Base-by-base conservation (phyloP, 2,797 vertebrate species). In the Acipenser ruthenus region DNA sequence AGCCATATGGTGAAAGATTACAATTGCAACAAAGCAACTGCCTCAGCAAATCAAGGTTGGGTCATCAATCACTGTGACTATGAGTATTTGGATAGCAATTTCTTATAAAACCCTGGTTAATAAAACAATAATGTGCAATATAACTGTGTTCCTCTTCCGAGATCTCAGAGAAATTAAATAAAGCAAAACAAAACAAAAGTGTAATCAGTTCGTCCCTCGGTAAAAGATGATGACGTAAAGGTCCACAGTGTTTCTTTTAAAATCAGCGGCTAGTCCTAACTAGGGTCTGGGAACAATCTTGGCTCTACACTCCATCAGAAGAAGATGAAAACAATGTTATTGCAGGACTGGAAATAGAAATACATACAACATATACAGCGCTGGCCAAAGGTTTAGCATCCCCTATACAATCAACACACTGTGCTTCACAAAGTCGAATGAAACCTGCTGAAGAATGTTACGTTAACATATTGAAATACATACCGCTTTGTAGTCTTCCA, bases 1-100 rank as follows among this genome's bases (percentile, higher is more conserved):
- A 88, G 89, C 89, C 90, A 90, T 90, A 88, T 91, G 89, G 82
- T 87, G 84, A 84, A 91, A 87, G 90, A 90, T 89, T 90, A 91
- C 86, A 84, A 62, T 74, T 72, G 87, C 83, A 88, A 89, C 87
- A 89, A 91, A 90, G 86, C 85, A 81, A 84, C 86, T 81, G 87
- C 86, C 87, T 91, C 89, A 91, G 89, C 87, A 89, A 88, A 89
- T 89, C 87, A 87, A 86, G 84, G 82, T 77, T 71, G 82, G 82
- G 82, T 89, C 88, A 91, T 91, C 88, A 90, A 90, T 91, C 88
- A 91, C 79, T 5, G 68, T 72, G 84, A 87, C 81, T 83, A 85
- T 83, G 83, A 83, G 85, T 84, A 86, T 84, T 85, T 80, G 83
- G 84, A 82, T 84, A 81, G 83, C 81, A 84, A 80, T 84, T 87